These are phyloP conservation scores for Aproaerema taeniolella DNA, from an alignment of 2,888 invertebrate species.

Conservation along the genomic window DNA sequence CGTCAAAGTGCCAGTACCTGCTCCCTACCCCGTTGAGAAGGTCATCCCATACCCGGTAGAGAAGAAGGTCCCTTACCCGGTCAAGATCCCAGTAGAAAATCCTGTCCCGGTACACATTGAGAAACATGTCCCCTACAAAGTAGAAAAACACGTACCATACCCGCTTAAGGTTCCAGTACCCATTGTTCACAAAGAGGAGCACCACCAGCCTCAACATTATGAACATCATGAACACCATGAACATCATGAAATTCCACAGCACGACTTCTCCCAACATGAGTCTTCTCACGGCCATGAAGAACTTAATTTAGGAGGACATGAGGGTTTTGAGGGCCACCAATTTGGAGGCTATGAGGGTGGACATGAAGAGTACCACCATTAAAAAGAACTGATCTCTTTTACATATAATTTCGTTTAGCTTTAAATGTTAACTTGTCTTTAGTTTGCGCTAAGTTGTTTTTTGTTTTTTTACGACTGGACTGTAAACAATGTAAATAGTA, in stretches of 20 bases:
- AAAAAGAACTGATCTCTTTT: slow-evolving; percentile 70
- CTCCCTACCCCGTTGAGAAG: slow-evolving; percentile 83
- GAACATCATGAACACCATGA: slow-evolving; percentile 35
- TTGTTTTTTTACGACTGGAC: slow-evolving; percentile 48
- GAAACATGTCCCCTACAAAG: slow-evolving; percentile 81
- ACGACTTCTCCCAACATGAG: background rate
- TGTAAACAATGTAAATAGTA: slow-evolving; percentile 58
- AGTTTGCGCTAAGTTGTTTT: slow-evolving; percentile 49
- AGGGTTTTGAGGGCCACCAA: slow-evolving; percentile 23
- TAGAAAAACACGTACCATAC: slow-evolving; percentile 83
- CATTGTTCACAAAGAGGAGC: slow-evolving; percentile 71
- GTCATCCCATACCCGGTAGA: slow-evolving; percentile 81
- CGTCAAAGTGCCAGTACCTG: slow-evolving; percentile 85
- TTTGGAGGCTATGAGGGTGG: slow-evolving; percentile 37
- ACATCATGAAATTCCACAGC: slow-evolving; percentile 11
- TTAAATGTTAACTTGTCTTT: slow-evolving; percentile 71
- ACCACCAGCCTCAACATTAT: slow-evolving; percentile 39
- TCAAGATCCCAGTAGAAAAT: slow-evolving; percentile 79
- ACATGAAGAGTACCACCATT: slow-evolving; percentile 58
- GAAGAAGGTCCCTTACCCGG: slow-evolving; percentile 81
- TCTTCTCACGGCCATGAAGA: slow-evolving; percentile 25
- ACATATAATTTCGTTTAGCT: slow-evolving; percentile 51
- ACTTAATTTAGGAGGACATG: slow-evolving; percentile 9
- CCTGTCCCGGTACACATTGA: slow-evolving; percentile 80
- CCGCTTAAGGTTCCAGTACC: slow-evolving; percentile 83